Evolutionary conservation across 1,140 invertebrate genomes (phyloP).

Genomic region (Magallana angulata): DNA sequence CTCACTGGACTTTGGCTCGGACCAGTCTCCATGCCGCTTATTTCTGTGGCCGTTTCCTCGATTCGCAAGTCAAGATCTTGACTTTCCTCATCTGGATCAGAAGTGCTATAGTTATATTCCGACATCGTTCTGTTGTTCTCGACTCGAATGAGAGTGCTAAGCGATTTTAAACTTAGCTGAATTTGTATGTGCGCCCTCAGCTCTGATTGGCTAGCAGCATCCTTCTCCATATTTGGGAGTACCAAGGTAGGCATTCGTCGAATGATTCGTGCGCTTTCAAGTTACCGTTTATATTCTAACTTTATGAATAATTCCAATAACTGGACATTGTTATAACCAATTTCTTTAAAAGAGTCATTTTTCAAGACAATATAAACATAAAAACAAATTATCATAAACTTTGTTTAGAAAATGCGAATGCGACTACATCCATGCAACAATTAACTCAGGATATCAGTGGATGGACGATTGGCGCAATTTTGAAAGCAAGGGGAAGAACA

Average conservation of each 20-base stretch:
- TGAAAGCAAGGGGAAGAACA: background rate
- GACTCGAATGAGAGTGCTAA: background rate
- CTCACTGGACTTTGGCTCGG: conserved; percentile 3
- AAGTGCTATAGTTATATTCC: background rate
- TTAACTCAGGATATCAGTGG: background rate
- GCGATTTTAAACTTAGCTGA: conserved; percentile 4
- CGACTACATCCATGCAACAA: conserved; percentile 1
- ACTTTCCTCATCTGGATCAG: background rate
- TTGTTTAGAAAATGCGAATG: background rate
- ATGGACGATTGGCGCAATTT: background rate
- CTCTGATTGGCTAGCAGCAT: background rate
- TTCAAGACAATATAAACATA: too few species aligned
- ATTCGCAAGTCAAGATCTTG: background rate
- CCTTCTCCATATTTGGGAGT: too few species aligned
- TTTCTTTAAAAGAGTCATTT: too few species aligned
- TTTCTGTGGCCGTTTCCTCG: background rate
- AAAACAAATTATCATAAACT: too few species aligned
- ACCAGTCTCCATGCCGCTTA: background rate
- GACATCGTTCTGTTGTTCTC: background rate
- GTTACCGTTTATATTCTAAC: too few species aligned
- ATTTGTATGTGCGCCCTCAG: conserved; percentile 4
- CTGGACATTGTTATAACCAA: too few species aligned
- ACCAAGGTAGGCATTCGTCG: too few species aligned
- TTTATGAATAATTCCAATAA: too few species aligned
- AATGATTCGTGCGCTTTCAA: too few species aligned